Evolutionary conservation across 2,113 vertebrate species (phyloP).

Genomic region (Zosterops japonicus): DNA sequence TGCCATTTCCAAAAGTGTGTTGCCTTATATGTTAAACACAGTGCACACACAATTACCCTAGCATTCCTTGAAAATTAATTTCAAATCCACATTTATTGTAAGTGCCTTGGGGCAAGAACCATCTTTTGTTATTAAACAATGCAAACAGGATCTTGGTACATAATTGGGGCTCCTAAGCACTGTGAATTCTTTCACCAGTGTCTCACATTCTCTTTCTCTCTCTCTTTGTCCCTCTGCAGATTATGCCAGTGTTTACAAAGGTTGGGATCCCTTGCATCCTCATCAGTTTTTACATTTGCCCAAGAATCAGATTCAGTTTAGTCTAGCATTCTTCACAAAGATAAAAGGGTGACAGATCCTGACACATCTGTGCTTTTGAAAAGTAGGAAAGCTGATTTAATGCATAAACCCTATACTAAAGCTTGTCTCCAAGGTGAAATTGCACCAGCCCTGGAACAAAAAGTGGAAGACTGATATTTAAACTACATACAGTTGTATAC

Average conservation of each 20-base stretch:
- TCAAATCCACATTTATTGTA: slow-evolving; percentile 59
- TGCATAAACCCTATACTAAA: slow-evolving; percentile 13
- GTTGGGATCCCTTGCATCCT: slow-evolving; percentile 43
- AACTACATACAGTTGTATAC: not conserved
- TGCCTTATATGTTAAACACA: slow-evolving; percentile 34
- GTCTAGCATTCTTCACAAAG: slow-evolving; percentile 39
- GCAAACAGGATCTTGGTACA: slow-evolving; percentile 45
- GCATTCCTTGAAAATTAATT: slow-evolving; percentile 63
- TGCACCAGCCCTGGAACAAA: not conserved
- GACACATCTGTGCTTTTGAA: slow-evolving; percentile 34
- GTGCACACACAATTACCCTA: slow-evolving; percentile 15
- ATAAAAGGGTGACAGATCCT: slow-evolving; percentile 45
- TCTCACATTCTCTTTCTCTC: slow-evolving; percentile 55
- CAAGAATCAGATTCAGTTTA: slow-evolving; percentile 47
- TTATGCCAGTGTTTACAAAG: slow-evolving; percentile 61
- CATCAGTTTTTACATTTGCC: slow-evolving; percentile 37
- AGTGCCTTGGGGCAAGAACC: slow-evolving; percentile 43
- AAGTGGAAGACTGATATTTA: not conserved
- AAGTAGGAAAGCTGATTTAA: slow-evolving; percentile 39
- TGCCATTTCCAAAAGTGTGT: slow-evolving; percentile 44
- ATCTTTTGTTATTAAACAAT: slow-evolving; percentile 63
- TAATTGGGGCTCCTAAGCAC: slow-evolving; percentile 61
- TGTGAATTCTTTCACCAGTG: slow-evolving; percentile 50
- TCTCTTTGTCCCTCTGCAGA: slow-evolving; percentile 42
- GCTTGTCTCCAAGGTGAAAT: slow-evolving; percentile 37